A percentile compares a stretch with the other conserved stretches of the same genome.
Conservation (phyloP, 1,140 invertebrate species). For the Fragariocoptes setiger region DNA sequence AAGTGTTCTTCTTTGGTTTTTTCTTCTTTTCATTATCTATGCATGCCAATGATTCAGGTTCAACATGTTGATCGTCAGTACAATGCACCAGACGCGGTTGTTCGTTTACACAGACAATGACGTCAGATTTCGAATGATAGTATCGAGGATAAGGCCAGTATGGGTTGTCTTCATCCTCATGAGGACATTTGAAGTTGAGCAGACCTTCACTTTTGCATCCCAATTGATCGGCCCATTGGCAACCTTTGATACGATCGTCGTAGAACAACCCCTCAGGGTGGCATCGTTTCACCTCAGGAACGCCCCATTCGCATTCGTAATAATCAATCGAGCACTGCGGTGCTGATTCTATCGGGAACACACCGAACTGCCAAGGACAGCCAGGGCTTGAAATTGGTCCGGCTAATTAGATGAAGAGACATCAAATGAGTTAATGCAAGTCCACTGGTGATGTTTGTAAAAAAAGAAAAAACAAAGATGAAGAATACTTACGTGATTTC, state of each 20-base stretch:
- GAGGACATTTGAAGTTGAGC: slow-evolving; percentile 27
- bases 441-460: background rate
- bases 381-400: slow-evolving; percentile 11
- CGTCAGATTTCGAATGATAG: slow-evolving; percentile 48
- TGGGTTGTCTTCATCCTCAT: slow-evolving; percentile 34
- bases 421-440: background rate
- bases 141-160: slow-evolving; percentile 70
- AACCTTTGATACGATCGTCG: slow-evolving; percentile 49
- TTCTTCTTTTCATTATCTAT: background rate
- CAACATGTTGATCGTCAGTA: slow-evolving; percentile 13
- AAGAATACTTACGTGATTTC: slow-evolving; percentile 27
- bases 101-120: slow-evolving; percentile 55
- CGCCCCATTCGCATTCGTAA: slow-evolving; percentile 47
- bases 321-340: slow-evolving; percentile 44
- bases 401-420: slow-evolving; percentile 6
- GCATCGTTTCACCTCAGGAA: slow-evolving; percentile 39
- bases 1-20: too few relatives aligned
- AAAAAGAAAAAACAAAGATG: background rate
- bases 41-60: slow-evolving; percentile 3
- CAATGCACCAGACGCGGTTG: slow-evolving; percentile 54
- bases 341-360: slow-evolving; percentile 35
- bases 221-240: slow-evolving; percentile 70
- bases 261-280: slow-evolving; percentile 46
- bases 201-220: slow-evolving; percentile 50
- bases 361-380: slow-evolving; percentile 57